Base-by-base conservation (phyloP, 2,888 invertebrate genomes). In the Amphipoea lucens region DNA sequence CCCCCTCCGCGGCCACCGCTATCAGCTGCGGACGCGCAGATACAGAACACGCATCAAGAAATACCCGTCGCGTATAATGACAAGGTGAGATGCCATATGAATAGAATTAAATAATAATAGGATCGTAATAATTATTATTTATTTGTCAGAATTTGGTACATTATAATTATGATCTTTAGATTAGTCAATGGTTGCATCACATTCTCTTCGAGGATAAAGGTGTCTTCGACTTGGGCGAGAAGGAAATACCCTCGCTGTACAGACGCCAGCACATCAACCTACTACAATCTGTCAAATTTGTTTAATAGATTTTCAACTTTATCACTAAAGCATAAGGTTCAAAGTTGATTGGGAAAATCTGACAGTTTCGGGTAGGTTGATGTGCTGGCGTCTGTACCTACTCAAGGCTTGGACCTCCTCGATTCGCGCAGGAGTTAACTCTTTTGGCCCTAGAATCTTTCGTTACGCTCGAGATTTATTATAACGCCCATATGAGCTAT, bases 61-160 rank as follows among this genome's bases (percentile, higher is more conserved):
- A 98, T 99, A 92, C 99, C 99, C 0, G 98, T 98, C 36, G 99
- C 99, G 5, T 99, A 99, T 95, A 99, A 99, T 93, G 99, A 99
- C 92, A 99, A 98, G 97, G 97, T 65, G 40, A 65, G 40, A 23
- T 65, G 65, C 12, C 5, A 11, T 23, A 23, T 36, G 17, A 63
- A 63, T 63, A 63, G 4, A 60, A 4, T 60, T 11, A n/a, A 60
- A n/a, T 12, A n/a, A 60, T 11, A n/a, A 54, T 54, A 54, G 20
- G 51, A 54, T 54, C 20, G 7, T 51, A 51, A 51, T 51, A 0
- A 51, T 51, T 4, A 48, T 20, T 20, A 54, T 48, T 48, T 48
- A 14, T 48, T 14, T 7, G 20, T 20, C 2, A 54, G 54, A 54
- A 54, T 54, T 54, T 54, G 54, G 54, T 51, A 51, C 5, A 54